These are phyloP conservation scores for Eupithecia pulchellata DNA, from an alignment of 2,888 invertebrate species.

Conservation along the genomic window DNA sequence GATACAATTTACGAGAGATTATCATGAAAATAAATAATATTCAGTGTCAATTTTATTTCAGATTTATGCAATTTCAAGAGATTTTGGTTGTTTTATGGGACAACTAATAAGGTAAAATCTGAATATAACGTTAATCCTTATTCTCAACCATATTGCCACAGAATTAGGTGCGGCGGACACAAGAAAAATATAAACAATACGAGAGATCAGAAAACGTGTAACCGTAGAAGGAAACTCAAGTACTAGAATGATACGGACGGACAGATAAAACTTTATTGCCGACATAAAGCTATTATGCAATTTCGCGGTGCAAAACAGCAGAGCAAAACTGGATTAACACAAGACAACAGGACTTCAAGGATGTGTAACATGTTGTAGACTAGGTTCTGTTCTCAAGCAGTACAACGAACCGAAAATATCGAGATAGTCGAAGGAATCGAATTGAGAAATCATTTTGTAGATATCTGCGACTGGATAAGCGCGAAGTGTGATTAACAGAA, in stretches of 20 bases:
- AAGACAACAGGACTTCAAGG: not conserved
- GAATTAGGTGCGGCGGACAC: not conserved
- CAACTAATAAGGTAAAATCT: not conserved
- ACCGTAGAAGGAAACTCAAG: constrained; percentile 19
- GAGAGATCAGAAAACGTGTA: constrained; percentile 1
- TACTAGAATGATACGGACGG: not conserved
- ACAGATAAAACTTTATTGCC: constrained; percentile 22
- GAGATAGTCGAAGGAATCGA: not conserved
- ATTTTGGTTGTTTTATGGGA: not conserved
- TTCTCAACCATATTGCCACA: not conserved
- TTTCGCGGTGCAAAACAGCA: not conserved
- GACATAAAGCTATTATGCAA: constrained; percentile 25
- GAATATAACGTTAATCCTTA: not conserved
- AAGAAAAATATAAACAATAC: constrained; percentile 1
- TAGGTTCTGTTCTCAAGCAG: not conserved
- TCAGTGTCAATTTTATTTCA: not conserved
- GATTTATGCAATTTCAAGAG: not conserved
- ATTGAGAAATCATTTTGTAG: not conserved
- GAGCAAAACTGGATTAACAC: constrained; percentile 5
- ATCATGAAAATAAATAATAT: not conserved
- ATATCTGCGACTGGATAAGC: not conserved
- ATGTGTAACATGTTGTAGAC: not conserved
- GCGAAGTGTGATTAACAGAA: not conserved
- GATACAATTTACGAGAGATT: not conserved
- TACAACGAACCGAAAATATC: not conserved